Evolutionary conservation across 2,113 vertebrate genomes (phyloP).

Genomic region (Rhinogobius similis): DNA sequence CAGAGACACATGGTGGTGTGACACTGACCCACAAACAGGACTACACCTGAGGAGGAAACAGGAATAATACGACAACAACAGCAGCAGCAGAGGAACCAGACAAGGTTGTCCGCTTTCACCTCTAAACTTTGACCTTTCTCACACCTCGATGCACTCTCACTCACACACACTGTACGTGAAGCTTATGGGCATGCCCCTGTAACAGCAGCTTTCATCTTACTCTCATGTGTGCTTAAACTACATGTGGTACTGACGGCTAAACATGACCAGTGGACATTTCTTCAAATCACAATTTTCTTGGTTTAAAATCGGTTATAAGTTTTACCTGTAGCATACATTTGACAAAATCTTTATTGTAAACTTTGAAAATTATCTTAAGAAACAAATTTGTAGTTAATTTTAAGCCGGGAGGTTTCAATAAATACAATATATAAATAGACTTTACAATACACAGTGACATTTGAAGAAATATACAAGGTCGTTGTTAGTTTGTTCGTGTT

Average conservation of each 20-base stretch:
- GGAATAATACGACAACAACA: slow-evolving; percentile 41
- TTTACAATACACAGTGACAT: not conserved
- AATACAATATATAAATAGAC: not conserved
- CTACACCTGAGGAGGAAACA: slow-evolving; percentile 72
- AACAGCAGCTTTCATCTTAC: not conserved
- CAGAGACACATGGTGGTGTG: slow-evolving; percentile 63
- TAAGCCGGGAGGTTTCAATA: not conserved
- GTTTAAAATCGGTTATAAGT: not conserved
- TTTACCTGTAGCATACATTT: too few species aligned
- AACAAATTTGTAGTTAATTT: not conserved
- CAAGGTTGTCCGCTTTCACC: slow-evolving; percentile 12
- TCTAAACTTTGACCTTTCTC: slow-evolving; percentile 17
- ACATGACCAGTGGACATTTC: not conserved
- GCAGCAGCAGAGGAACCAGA: slow-evolving; percentile 46
- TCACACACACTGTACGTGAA: slow-evolving; percentile 22
- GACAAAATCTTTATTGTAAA: not conserved
- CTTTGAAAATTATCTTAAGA: too few species aligned
- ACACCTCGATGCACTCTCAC: slow-evolving; percentile 24
- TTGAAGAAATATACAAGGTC: not conserved
- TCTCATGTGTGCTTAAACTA: not conserved
- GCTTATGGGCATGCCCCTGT: slow-evolving; percentile 20
- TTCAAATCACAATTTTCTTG: not conserved
- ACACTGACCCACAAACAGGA: slow-evolving; percentile 69
- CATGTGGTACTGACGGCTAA: not conserved
- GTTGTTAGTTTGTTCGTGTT: not conserved